Evolutionary conservation across 2,888 invertebrate genomes (phyloP).

Genomic region (Glyphotaelius pellucidus): DNA sequence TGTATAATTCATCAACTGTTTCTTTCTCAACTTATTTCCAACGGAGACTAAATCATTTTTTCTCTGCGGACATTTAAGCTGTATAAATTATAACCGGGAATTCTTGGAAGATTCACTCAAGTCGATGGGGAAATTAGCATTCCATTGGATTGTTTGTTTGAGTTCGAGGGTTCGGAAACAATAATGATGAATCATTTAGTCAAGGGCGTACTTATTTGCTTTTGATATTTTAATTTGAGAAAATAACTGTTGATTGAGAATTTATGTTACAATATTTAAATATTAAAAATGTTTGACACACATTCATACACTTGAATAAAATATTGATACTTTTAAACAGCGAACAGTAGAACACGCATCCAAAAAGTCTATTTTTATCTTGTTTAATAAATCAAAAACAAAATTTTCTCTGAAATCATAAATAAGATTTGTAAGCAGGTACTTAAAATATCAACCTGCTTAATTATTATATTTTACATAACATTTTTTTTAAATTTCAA

Average conservation of each 20-base stretch:
- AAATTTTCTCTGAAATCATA: too few species aligned
- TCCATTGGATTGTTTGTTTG: neutral
- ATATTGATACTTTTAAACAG: too few species aligned
- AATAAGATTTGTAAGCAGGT: too few species aligned
- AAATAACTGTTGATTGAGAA: neutral
- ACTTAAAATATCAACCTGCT: too few species aligned
- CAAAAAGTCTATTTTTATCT: too few species aligned
- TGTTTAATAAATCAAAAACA: too few species aligned
- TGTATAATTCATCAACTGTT: constrained; percentile 15
- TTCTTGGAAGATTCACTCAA: constrained; percentile 15
- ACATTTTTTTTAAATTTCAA: too few species aligned
- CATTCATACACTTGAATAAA: neutral
- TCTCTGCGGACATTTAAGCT: constrained; percentile 19
- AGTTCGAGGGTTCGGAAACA: neutral
- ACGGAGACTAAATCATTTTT: constrained; percentile 22
- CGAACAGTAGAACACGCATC: too few species aligned
- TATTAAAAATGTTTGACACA: too few species aligned
- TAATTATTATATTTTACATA: too few species aligned
- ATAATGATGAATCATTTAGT: neutral
- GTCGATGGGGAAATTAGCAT: constrained; percentile 14
- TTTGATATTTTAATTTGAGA: neutral
- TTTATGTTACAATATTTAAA: neutral
- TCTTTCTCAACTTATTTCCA: constrained; percentile 29
- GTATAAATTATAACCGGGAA: neutral
- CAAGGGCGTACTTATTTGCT: neutral